phyloP scores from a whole-genome alignment of 1,140 invertebrate species.

The Portunus trituberculatus region DNA sequence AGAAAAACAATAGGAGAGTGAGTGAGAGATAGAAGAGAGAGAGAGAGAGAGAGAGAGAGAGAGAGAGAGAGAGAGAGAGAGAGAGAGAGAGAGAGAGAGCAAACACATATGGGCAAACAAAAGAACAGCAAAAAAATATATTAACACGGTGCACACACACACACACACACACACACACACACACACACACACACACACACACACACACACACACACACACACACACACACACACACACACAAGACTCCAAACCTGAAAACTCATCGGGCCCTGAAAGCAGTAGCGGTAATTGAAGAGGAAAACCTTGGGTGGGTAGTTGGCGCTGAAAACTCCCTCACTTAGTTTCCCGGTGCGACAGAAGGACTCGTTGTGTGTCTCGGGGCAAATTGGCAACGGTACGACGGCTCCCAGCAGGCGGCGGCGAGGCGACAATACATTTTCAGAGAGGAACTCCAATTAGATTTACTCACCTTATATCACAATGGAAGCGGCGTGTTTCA shows the following conservation, averaged over 20 bases:
- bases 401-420: neutral
- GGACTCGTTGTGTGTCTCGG: neutral
- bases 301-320: neutral
- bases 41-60: neutral
- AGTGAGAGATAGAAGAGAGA: neutral
- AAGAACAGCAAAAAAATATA: neutral
- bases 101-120: too few relatives aligned
- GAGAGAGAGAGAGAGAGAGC: neutral
- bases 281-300: neutral
- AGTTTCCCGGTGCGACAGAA: neutral
- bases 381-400: slow-evolving; percentile 43
- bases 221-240: neutral
- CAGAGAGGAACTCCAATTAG: slow-evolving; percentile 51
- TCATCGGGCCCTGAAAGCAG: too few relatives aligned
- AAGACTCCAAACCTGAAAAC: too few relatives aligned
- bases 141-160: neutral
- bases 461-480: slow-evolving; percentile 56
- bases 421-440: slow-evolving; percentile 43
- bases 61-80: neutral
- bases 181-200: neutral
- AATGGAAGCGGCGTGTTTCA: slow-evolving; percentile 23
- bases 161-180: slow-evolving; percentile 30
- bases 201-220: neutral
- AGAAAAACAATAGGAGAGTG: neutral
- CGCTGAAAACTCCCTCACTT: neutral